phyloP scores from a whole-genome alignment of 2,113 vertebrate species.

The Plecturocebus donacophilus region DNA sequence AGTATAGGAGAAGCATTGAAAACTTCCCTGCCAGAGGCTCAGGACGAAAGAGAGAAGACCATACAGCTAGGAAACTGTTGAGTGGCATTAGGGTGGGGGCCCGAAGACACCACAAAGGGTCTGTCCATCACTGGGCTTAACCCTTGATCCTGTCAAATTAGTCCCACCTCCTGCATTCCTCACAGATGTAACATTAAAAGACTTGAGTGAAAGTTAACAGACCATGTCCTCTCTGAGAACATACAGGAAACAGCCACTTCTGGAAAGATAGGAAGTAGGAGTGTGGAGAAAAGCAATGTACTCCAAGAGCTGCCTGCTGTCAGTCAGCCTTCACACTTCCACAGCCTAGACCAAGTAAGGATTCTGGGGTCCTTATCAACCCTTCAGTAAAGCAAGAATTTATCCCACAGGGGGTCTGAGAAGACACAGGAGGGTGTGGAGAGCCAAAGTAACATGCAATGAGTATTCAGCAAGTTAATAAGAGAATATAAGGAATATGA shows the following conservation, averaged over 20 bases:
- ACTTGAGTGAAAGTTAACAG: constrained; percentile 77
- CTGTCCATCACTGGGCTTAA: constrained; percentile 62
- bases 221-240: constrained; percentile 69
- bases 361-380: background rate
- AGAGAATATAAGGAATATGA: background rate
- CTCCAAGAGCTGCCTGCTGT: constrained; percentile 15
- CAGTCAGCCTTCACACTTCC: background rate
- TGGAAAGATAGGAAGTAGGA: constrained; percentile 53
- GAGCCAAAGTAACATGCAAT: background rate
- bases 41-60: constrained; percentile 21
- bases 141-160: constrained; percentile 76
- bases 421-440: constrained; percentile 25
- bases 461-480: constrained; percentile 35
- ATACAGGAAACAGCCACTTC: constrained; percentile 69
- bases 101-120: constrained; percentile 54
- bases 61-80: constrained; percentile 49
- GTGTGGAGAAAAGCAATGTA: constrained; percentile 26
- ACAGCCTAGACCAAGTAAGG: background rate
- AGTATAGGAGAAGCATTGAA: constrained; percentile 64
- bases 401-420: background rate
- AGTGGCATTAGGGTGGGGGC: constrained; percentile 17
- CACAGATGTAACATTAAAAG: constrained; percentile 78
- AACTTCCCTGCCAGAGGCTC: constrained; percentile 44
- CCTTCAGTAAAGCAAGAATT: constrained; percentile 42
- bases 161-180: constrained; percentile 72